Conservation (phyloP, 2,888 invertebrate species). For the Mellilla xanthometata region DNA sequence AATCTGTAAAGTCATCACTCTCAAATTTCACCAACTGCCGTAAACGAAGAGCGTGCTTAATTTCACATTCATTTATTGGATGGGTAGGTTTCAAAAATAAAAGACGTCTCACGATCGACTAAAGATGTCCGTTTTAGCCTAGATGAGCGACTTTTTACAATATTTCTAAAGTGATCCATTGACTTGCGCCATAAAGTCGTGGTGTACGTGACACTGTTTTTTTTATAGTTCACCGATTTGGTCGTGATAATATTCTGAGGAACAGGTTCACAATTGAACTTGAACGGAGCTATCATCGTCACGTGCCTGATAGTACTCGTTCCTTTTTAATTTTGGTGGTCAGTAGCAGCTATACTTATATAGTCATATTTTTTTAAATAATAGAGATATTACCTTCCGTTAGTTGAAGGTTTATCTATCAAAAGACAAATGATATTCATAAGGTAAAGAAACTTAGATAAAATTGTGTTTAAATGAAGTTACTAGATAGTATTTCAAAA, state of each 20-base stretch:
- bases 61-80: constrained; percentile 63
- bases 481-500: no score
- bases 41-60: constrained; percentile 57
- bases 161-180: constrained; percentile 58
- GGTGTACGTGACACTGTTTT: constrained; percentile 71
- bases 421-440: no score
- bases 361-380: no score
- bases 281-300: constrained; percentile 48
- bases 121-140: constrained; percentile 57
- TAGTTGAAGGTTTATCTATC: no score
- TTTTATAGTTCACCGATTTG: constrained; percentile 46
- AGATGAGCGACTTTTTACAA: constrained; percentile 67
- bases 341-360: no score
- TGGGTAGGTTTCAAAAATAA: constrained; percentile 61
- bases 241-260: constrained; percentile 64
- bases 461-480: no score
- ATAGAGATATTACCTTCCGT: no score
- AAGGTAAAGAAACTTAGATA: no score
- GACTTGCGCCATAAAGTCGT: constrained; percentile 70
- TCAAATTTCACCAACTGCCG: constrained; percentile 47
- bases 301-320: constrained; percentile 50
- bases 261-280: constrained; percentile 60
- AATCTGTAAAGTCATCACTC: constrained; percentile 45
- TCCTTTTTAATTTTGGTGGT: no score
- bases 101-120: constrained; percentile 53